Evolutionary conservation across 2,888 invertebrate species (phyloP).

Genomic region (Scaptodrosophila latifasciaeformis): DNA sequence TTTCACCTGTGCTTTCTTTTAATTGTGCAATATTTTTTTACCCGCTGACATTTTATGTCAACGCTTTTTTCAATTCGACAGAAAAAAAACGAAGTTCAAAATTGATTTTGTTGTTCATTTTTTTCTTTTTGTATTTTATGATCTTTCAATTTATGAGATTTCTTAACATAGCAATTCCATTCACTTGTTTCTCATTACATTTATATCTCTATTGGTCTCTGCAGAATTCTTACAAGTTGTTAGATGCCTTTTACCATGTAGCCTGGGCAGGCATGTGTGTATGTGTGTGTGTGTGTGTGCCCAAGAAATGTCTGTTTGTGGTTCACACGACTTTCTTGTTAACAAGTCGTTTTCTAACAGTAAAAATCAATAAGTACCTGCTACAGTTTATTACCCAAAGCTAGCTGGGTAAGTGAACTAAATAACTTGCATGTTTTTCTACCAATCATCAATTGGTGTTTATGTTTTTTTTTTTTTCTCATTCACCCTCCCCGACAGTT

Average conservation of each 20-base stretch:
- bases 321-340: slow-evolving; percentile 65
- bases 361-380: slow-evolving; percentile 65
- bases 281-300: not conserved
- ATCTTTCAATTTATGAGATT: not conserved
- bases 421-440: slow-evolving; percentile 47
- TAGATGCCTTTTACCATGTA: not conserved
- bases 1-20: no score
- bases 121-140: not conserved
- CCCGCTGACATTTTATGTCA: not conserved
- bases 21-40: no score
- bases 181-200: no score
- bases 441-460: slow-evolving; percentile 52
- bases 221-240: not conserved
- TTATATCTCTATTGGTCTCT: not conserved
- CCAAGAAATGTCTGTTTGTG: slow-evolving; percentile 28
- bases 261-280: not conserved
- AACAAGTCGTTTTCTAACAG: slow-evolving; percentile 59
- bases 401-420: slow-evolving; percentile 44
- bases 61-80: not conserved
- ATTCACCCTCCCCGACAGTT: no score
- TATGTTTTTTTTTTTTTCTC: slow-evolving; percentile 3
- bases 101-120: not conserved
- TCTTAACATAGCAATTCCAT: not conserved
- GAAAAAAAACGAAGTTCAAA: no score
- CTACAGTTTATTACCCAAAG: slow-evolving; percentile 49